Percentiles rank a stretch among this genome's conserved stretches.
phyloP scores from a whole-genome alignment of 2,888 invertebrate genomes.

The Perdita meconis region DNA sequence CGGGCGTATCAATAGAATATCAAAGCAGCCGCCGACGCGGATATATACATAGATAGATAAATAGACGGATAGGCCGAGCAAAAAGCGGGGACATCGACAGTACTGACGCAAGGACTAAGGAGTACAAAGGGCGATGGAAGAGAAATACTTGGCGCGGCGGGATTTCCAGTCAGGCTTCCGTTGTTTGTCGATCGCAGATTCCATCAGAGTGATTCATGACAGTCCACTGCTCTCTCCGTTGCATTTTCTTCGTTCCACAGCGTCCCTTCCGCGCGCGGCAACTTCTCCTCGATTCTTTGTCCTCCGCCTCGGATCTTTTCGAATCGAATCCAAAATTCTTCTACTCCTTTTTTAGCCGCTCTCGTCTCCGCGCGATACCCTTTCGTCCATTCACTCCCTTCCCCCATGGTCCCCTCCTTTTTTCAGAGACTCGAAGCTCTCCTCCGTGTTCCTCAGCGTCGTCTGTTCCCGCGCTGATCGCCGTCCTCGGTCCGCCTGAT shows the following conservation, averaged over 20 bases:
- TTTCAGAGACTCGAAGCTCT: not conserved
- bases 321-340: not conserved
- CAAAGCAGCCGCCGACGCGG: not conserved
- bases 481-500: slow-evolving; percentile 4
- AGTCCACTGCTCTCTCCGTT: slow-evolving; percentile 37
- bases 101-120: slow-evolving; percentile 32
- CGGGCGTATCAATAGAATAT: not conserved
- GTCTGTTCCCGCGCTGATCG: too few species aligned
- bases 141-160: slow-evolving; percentile 34
- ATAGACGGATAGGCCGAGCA: slow-evolving; percentile 1
- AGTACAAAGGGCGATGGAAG: slow-evolving; percentile 22
- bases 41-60: not conserved
- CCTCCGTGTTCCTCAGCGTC: not conserved
- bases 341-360: not conserved
- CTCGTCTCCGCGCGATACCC: not conserved
- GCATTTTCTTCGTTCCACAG: slow-evolving; percentile 9
- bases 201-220: slow-evolving; percentile 63
- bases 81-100: not conserved
- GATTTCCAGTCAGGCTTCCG: slow-evolving; percentile 50
- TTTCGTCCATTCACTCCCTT: not conserved
- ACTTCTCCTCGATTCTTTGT: not conserved
- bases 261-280: not conserved
- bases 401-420: not conserved
- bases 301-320: not conserved
- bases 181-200: slow-evolving; percentile 69